Base-by-base conservation (phyloP, 2,113 vertebrate species). In the Acrocephalus arundinaceus region DNA sequence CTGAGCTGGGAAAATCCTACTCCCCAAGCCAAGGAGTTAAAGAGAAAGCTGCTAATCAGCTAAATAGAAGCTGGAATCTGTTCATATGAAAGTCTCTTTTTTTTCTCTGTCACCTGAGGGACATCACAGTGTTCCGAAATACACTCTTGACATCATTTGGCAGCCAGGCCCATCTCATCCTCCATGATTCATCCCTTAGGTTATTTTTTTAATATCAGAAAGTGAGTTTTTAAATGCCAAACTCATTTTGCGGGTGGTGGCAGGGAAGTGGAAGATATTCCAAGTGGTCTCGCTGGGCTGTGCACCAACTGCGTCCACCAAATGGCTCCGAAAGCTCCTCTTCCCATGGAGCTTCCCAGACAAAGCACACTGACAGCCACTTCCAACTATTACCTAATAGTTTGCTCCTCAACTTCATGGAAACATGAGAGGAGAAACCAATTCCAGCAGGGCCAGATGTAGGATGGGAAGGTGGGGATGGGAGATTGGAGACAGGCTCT, bases 221-320 rank as follows among this genome's bases (percentile, higher is more conserved):
- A 98, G 98, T 97, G 97, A 98, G 98, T 95, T 98, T 96, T 97
- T 93, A 97, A 96, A 97, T 97, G 98, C 98, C 98, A 98, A 98
- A 96, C 97, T 97, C 92, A 98, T 98, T 98, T 97, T 98, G 97
- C 68, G 97, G 95, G 94, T 93, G 94, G 93, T 45, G 88, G 80
- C 18, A 93, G 97, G 96, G 92, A 97, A 97, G 96, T 28, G 93
- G 93, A 97, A 96, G 95, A 97, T 90, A 90, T 90, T 98, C 97
- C 97, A 98, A 98, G 97, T 95, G 97, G 96, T 97, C 98, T 98
- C 95, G 33, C 94, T 82, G 97, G 97, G 97, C 97, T 76, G 91
- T 93, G 96, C 92, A 97, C 97, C 98, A 98, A 98, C 97, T 98
- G 97, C 1, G 72, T 96, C 97, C 95, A 98, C 97, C 98, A 97